Evolutionary conservation across 2,888 invertebrate species (phyloP).

Genomic region (Parthenolecanium corni): DNA sequence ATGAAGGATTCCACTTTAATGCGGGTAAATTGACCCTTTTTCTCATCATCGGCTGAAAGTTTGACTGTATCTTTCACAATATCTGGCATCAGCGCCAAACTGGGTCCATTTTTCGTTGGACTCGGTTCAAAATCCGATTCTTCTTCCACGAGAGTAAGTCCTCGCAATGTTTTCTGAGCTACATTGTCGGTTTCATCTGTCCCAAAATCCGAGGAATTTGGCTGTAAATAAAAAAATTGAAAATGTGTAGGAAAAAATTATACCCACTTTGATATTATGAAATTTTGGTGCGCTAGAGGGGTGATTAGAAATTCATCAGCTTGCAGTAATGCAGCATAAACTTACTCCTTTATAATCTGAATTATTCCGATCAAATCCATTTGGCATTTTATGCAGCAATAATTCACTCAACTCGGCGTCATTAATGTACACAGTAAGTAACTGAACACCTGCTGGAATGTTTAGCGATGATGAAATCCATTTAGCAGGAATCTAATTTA

Average conservation of each 20-base stretch:
- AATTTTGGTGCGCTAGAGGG: too few species aligned
- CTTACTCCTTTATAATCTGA: too few species aligned
- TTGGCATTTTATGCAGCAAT: slow-evolving; percentile 32
- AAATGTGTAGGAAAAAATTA: too few species aligned
- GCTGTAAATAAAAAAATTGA: too few species aligned
- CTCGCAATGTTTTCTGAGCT: neutral
- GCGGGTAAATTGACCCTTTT: neutral
- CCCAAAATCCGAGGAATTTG: too few species aligned
- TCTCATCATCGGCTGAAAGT: slow-evolving; percentile 35
- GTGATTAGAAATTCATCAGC: too few species aligned
- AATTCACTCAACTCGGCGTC: slow-evolving; percentile 46
- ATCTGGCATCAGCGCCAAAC: slow-evolving; percentile 39
- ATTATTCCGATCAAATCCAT: too few species aligned
- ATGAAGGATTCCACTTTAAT: slow-evolving; percentile 19
- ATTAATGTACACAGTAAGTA: slow-evolving; percentile 63
- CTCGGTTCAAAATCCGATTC: slow-evolving; percentile 33
- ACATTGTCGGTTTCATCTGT: too few species aligned
- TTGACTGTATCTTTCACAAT: slow-evolving; percentile 43
- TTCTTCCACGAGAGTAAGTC: slow-evolving; percentile 66
- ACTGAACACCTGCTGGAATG: slow-evolving; percentile 66
- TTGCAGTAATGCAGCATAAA: too few species aligned
- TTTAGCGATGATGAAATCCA: slow-evolving; percentile 52
- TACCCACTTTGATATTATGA: too few species aligned
- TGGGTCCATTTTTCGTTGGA: slow-evolving; percentile 31
- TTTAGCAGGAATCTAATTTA: slow-evolving; percentile 55